Base-by-base conservation (phyloP, 2,888 invertebrate species). In the Eurytoma adleriae region DNA sequence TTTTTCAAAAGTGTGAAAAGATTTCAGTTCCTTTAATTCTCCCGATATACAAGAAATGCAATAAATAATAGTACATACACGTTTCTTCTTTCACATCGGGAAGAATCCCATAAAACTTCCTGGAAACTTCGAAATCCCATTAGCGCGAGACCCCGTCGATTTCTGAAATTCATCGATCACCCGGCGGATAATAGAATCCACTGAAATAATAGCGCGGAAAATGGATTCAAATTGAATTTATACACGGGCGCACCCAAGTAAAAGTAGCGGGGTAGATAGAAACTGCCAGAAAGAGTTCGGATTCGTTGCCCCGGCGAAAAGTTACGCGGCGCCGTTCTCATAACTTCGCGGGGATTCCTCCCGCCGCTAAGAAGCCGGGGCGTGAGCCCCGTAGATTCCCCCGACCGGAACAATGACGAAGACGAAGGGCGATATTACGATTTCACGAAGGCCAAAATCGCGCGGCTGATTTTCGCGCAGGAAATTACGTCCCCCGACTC, bases 221-320 rank as follows among this genome's bases (percentile, higher is more conserved):
- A 74, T 79, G 74, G 48, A 69, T 57, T 74, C 68, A 57, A 79
- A 79, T 79, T 70, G 74, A 79, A 79, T 79, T 74, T 79, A 74
- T 73, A 56, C 27, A 62, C 57, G 66, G 52, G 7, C 10, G 14
- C 56, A 4, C 52, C 0, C 16, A 13, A 1, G 14, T 52, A 61
- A 75, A 59, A 75, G 40, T 64, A 40, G 27, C 14, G 14, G 3
- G 13, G 61, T n/a, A 5, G 62, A 27, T 40, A 40, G 40, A 64
- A 24, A 61, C 20, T 61, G 61, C 61, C 52, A 48, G 27, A 56
- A 62, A 40, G 66, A 66, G 57, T 59, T 70, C 72, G 30, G 67
- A 64, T 30, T n/a, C 16, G 76, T 2, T 10, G 40, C 54, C 40
- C 30, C 0, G 61, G 67, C 67, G 73, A 70, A 74, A 74, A 79